These are phyloP conservation scores for Candoia aspera DNA, from an alignment of 2,113 vertebrate genomes.

Conservation along the genomic window DNA sequence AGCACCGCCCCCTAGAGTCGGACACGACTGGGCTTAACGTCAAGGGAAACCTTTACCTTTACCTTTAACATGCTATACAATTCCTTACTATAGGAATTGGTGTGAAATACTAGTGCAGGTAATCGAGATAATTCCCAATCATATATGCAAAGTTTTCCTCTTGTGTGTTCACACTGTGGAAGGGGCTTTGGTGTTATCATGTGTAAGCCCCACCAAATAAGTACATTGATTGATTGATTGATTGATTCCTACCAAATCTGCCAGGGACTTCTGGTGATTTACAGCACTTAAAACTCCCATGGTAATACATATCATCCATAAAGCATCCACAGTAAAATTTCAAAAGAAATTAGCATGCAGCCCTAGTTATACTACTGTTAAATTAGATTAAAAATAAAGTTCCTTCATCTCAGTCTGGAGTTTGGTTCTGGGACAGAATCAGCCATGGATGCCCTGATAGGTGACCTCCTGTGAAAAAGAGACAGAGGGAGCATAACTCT, in stretches of 20 bases:
- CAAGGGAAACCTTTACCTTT: too few species aligned
- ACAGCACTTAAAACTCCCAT: not conserved
- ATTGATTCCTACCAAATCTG: not conserved
- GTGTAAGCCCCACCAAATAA: not conserved
- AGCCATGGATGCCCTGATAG: not conserved
- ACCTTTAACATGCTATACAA: not conserved
- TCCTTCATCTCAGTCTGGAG: not conserved
- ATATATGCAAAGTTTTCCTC: not conserved
- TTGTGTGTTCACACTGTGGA: not conserved
- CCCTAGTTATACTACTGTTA: not conserved
- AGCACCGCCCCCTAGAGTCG: too few species aligned
- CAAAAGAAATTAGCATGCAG: not conserved
- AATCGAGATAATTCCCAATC: not conserved
- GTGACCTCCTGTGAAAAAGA: not conserved
- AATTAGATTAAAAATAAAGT: not conserved
- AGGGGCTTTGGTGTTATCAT: not conserved
- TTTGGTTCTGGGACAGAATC: not conserved
- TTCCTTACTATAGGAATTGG: not conserved
- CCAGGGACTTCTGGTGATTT: not conserved
- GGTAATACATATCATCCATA: not conserved
- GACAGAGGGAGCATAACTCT: not conserved
- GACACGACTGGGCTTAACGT: too few species aligned
- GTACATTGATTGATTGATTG: not conserved
- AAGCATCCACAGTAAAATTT: not conserved
- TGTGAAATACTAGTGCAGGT: not conserved